Evolutionary conservation across 2,888 invertebrate genomes (phyloP).

Genomic region (Drosophila histrio): DNA sequence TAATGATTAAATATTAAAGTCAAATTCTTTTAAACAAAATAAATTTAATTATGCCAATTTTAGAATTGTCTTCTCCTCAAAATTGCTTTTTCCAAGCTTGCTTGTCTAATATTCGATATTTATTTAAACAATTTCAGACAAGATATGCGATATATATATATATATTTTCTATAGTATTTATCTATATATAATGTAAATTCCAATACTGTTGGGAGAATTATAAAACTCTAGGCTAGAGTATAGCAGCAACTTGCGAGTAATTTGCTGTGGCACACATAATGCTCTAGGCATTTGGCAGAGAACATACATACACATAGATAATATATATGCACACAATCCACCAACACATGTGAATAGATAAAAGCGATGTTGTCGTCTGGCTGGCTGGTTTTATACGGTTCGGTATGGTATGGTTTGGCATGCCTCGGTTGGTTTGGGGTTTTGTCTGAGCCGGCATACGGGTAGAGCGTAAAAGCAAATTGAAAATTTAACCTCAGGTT

Average conservation of each 20-base stretch:
- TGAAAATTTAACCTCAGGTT: constrained; percentile 79
- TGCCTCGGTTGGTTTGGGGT: constrained; percentile 26
- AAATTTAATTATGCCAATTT: no score
- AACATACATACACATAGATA: constrained; percentile 33
- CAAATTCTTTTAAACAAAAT: no score
- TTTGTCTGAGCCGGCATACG: constrained; percentile 48
- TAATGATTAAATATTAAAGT: no score
- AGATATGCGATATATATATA: no score
- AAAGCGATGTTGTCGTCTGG: constrained; percentile 50
- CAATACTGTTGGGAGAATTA: not conserved
- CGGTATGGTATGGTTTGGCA: constrained; percentile 14
- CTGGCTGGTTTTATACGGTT: constrained; percentile 14
- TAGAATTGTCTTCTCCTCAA: no score
- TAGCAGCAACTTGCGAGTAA: constrained; percentile 59
- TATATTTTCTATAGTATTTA: no score
- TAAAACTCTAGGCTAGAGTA: constrained; percentile 34
- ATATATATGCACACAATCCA: constrained; percentile 19
- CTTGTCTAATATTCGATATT: no score
- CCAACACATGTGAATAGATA: constrained; percentile 36
- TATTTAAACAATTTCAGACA: no score
- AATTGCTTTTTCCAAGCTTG: no score
- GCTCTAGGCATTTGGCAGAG: constrained; percentile 59
- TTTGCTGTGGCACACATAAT: constrained; percentile 59
- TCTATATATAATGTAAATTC: no score
- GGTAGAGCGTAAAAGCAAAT: constrained; percentile 66